These are phyloP conservation scores for Cerastis rubricosa DNA, from an alignment of 2,888 invertebrate species.

Conservation along the genomic window DNA sequence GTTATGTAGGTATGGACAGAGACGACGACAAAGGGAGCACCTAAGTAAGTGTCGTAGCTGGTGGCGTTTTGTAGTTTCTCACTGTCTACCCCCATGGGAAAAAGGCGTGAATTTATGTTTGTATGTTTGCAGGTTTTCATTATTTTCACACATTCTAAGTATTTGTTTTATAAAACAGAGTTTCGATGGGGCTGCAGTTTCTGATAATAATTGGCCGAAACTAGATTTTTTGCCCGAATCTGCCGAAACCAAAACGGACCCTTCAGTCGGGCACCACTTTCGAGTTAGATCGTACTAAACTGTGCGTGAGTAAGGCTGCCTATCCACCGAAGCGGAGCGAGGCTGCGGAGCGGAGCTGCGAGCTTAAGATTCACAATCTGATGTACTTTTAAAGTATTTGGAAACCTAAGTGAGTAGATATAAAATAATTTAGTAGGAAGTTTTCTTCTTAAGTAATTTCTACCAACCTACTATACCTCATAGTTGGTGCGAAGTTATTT, in stretches of 20 bases:
- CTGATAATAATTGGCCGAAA: too few relatives aligned
- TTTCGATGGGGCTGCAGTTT: too few relatives aligned
- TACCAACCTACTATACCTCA: conserved; percentile 3
- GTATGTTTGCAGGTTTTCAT: not conserved
- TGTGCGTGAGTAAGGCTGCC: not conserved
- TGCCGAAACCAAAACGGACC: too few relatives aligned
- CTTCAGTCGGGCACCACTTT: not conserved
- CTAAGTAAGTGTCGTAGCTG: not conserved
- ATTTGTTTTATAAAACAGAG: too few relatives aligned
- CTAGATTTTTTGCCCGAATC: too few relatives aligned
- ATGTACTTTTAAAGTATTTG: not conserved
- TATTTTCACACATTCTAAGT: not conserved
- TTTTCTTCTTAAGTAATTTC: not conserved
- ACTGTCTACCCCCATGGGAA: not conserved
- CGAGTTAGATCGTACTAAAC: not conserved
- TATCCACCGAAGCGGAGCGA: too few relatives aligned
- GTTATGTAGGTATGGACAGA: not conserved
- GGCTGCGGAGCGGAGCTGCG: too few relatives aligned
- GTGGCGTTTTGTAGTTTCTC: not conserved
- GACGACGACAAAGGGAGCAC: not conserved
- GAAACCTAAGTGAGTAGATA: not conserved
- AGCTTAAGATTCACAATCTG: not conserved
- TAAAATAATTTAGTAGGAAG: not conserved
- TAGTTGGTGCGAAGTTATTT: conserved; percentile 28
- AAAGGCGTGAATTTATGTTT: not conserved